These are phyloP conservation scores for Latrodectus geometricus DNA, from an alignment of 1,140 invertebrate species.

Conservation along the genomic window DNA sequence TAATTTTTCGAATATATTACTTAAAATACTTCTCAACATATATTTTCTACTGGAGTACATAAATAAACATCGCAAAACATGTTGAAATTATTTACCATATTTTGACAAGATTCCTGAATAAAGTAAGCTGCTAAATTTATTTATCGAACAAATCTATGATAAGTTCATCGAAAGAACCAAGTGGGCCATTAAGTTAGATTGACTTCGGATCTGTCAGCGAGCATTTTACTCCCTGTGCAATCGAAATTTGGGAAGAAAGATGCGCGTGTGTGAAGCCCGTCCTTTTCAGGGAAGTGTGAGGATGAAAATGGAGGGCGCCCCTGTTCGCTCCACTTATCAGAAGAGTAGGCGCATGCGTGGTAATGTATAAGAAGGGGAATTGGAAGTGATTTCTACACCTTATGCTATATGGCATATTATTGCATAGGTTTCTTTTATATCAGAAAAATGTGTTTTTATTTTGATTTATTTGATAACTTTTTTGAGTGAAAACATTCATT, in stretches of 20 bases:
- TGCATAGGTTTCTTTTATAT: not conserved
- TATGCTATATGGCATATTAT: not conserved
- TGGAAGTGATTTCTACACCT: not conserved
- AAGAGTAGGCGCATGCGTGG: not conserved
- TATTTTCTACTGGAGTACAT: too few species aligned
- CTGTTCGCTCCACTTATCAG: not conserved
- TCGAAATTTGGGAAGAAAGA: not conserved
- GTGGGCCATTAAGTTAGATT: too few species aligned
- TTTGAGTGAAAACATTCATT: too few species aligned
- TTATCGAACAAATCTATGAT: too few species aligned
- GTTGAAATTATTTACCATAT: too few species aligned
- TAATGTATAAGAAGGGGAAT: not conserved
- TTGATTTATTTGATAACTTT: not conserved
- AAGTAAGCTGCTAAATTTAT: too few species aligned
- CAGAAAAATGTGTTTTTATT: not conserved
- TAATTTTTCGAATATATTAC: too few species aligned
- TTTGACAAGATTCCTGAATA: too few species aligned
- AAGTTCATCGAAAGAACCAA: too few species aligned
- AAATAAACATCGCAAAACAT: too few species aligned
- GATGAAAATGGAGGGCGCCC: not conserved
- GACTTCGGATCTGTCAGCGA: too few species aligned
- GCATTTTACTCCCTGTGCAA: not conserved
- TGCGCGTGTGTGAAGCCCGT: not conserved
- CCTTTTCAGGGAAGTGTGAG: not conserved
- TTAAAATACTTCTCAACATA: too few species aligned